Conservation (phyloP, 2,888 invertebrate genomes). For the Scaptomyza reducta region DNA sequence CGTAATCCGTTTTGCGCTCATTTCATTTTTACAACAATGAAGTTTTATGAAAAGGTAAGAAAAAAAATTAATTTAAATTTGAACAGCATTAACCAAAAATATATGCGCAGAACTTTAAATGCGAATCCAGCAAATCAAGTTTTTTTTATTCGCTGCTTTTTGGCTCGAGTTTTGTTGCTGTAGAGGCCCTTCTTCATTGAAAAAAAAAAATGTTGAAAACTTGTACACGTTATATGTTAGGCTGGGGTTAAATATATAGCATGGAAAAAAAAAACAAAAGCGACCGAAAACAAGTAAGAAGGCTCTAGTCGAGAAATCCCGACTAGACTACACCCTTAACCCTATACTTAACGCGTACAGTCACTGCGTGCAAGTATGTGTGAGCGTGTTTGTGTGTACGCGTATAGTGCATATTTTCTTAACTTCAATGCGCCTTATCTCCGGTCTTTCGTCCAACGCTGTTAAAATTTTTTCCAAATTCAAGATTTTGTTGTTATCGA, state of each 20-base stretch:
- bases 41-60: conserved; percentile 25
- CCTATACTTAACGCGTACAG: too few relatives aligned
- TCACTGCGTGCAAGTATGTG: too few relatives aligned
- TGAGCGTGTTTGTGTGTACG: too few relatives aligned
- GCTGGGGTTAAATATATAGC: conserved; percentile 51
- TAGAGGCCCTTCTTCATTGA: conserved; percentile 23
- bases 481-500: too few relatives aligned
- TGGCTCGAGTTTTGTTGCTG: conserved; percentile 21
- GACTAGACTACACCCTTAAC: too few relatives aligned
- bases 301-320: too few relatives aligned
- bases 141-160: conserved; percentile 31
- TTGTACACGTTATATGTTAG: conserved; percentile 28
- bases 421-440: too few relatives aligned
- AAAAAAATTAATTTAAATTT: conserved; percentile 64
- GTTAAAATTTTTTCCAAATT: too few relatives aligned
- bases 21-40: conserved; percentile 44
- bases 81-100: conserved; percentile 24
- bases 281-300: conserved; percentile 16
- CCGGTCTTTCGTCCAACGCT: too few relatives aligned
- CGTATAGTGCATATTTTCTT: too few relatives aligned
- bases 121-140: conserved; percentile 59
- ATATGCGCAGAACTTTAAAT: conserved; percentile 33
- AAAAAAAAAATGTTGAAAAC: conserved; percentile 55
- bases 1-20: conserved; percentile 33
- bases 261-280: conserved; percentile 21